Base-by-base conservation (phyloP, 2,113 vertebrate genomes). In the Vulpes lagopus region DNA sequence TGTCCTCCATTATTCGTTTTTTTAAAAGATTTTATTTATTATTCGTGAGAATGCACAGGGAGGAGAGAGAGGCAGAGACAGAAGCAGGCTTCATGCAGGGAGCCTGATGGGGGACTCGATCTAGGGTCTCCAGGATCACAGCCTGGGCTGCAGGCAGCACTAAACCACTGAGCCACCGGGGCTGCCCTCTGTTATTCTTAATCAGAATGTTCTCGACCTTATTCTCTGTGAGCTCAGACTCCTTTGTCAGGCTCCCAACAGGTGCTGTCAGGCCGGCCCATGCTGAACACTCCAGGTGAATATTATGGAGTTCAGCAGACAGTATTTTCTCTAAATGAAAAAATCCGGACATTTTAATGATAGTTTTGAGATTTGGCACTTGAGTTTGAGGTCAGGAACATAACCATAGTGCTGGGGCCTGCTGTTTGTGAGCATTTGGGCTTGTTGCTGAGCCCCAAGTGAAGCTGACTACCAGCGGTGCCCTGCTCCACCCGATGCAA, bases 311-410 rank as follows among this genome's bases (percentile, higher is more conserved):
- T 43, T 64, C 6, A 14, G 93, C 84, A 94, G 95, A 94, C 81
- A 60, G 65, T 85, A 19, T 91, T 86, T 93, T 93, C 92, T 95
- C 87, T 57, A 89, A 88, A 83, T 91, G 82, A 92, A 97, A 89
- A 88, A 83, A 94, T 74, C 65, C 85, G 95, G 69, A 35, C 49
- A 10, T 73, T 83, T 84, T 95, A 96, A 97, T 95, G 92, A 95
- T 80, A 86, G 91, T 62, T 93, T 59, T 94, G 96, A 91, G 89
- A 62, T 32, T 9, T 67, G 38, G 85, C 71, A 27, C 35, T 92
- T 84, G 84, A 94, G 91, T 59, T 10, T 93, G 97, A 91, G 94
- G 96, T 95, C 91, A 94, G 89, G 95, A 81, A 95, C 90, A 81
- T 35, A 89, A 81, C 67, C 84, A 22, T 35, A 55, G 35, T 55